Evolutionary conservation across 2,888 invertebrate genomes (phyloP), one percentile per base, ranked within the genome.

Genomic region (Iphiclides podalirius): DNA sequence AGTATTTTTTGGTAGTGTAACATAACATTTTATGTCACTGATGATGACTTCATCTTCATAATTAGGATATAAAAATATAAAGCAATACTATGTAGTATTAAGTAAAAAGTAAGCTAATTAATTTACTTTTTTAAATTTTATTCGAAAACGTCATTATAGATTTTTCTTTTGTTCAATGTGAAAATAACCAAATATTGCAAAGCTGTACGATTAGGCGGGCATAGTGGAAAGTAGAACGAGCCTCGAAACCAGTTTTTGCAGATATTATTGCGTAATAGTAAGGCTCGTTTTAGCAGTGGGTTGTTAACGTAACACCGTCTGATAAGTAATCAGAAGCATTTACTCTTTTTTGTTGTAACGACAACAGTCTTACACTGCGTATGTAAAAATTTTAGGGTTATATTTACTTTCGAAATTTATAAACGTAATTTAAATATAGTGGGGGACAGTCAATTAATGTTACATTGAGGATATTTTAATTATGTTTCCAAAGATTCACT

Each of bases 321-420:
- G 47, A 47, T 47, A 47, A 47, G 40, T 26, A n/a, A 47, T 41
- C 47, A 7, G 26, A 41, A 36, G 47, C 40, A 35, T 41, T 35
- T 47, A 41, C 26, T 20, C 33, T 17, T 23, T 9, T 6, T 9
- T 20, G 26, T 4, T 16, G n/a, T 44, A 43, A 4, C 23, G 13
- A 40, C 17, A 20, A 23, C 16, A 40, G n/a, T 11, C 16, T 13
- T 7, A 3, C 4, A n/a, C 8, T 20, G 4, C 20, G 6, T 20
- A 4, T 4, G 20, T 6, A 6, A 6, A 20, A n/a, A n/a, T n/a
- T n/a, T n/a, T n/a, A n/a, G n/a, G n/a, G n/a, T n/a, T n/a, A n/a
- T n/a, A n/a, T n/a, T n/a, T n/a, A n/a, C n/a, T n/a, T n/a, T n/a
- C n/a, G n/a, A n/a, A n/a, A n/a, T n/a, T n/a, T n/a, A n/a, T n/a